These are phyloP conservation scores for Aphrocallistes beatrix DNA, from an alignment of 37 sponge, comb jelly and placozoan genomes.

Conservation along the genomic window DNA sequence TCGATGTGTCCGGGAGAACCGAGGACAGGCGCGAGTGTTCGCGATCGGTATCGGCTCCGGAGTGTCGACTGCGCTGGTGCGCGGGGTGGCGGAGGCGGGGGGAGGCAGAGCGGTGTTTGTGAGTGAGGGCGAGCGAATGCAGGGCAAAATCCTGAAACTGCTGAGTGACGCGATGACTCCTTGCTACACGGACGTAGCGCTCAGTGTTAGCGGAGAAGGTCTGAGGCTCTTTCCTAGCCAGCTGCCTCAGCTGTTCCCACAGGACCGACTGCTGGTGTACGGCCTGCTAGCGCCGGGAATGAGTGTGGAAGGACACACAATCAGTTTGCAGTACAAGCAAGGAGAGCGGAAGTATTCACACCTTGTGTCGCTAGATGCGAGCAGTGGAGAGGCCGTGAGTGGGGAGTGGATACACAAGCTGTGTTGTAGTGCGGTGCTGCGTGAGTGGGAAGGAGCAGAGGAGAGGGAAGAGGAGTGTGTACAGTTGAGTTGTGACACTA, in stretches of 20 bases:
- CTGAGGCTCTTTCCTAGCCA: background rate
- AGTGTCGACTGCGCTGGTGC: slow-evolving; percentile 67
- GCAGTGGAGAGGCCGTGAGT: background rate
- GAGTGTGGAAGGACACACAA: background rate
- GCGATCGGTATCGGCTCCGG: slow-evolving; percentile 76
- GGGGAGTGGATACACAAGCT: background rate
- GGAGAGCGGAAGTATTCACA: background rate
- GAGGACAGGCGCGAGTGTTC: slow-evolving; percentile 25
- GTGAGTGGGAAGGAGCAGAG: background rate
- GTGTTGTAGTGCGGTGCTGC: background rate
- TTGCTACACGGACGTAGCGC: background rate
- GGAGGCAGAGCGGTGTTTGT: slow-evolving; percentile 60
- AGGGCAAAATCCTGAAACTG: slow-evolving; percentile 42
- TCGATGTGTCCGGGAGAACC: background rate
- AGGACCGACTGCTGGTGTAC: background rate
- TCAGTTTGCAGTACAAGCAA: background rate
- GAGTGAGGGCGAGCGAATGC: slow-evolving; percentile 43
- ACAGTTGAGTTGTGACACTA: background rate
- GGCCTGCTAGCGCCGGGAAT: background rate
- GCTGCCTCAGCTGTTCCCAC: background rate
- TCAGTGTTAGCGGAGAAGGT: background rate
- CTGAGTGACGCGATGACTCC: slow-evolving; percentile 18
- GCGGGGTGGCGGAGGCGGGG: slow-evolving; percentile 66
- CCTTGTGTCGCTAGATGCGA: background rate
- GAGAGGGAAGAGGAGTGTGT: background rate